These are phyloP conservation scores for Ophioninae sp. DNA, from an alignment of 2,888 invertebrate species.

Conservation along the genomic window DNA sequence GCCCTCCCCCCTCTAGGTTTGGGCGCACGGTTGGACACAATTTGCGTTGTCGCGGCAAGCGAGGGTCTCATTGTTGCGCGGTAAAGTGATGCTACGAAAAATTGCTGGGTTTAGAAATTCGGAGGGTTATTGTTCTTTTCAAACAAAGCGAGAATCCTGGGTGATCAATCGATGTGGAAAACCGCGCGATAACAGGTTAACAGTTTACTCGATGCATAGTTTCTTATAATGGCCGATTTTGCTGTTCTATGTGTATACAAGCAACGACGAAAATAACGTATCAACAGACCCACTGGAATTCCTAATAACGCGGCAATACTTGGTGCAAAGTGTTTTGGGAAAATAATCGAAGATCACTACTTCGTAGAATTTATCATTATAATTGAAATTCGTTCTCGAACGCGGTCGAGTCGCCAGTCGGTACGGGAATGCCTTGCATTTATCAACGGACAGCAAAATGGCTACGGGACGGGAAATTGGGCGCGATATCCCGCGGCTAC, in stretches of 20 bases:
- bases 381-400: slow-evolving; percentile 66
- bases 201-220: slow-evolving; percentile 20
- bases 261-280: slow-evolving; percentile 9
- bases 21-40: neutral
- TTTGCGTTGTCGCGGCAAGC: neutral
- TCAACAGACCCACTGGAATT: neutral
- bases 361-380: slow-evolving; percentile 41
- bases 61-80: neutral
- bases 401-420: slow-evolving; percentile 76
- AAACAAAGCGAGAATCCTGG: neutral
- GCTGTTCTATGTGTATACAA: slow-evolving; percentile 9
- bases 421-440: slow-evolving; percentile 79
- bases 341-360: slow-evolving; percentile 21
- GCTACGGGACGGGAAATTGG: slow-evolving; percentile 70
- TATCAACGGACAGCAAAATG: slow-evolving; percentile 81
- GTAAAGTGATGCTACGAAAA: neutral
- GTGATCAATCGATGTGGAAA: neutral
- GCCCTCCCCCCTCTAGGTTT: neutral
- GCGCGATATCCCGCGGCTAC: slow-evolving; percentile 33
- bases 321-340: neutral
- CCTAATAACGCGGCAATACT: neutral
- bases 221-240: slow-evolving; percentile 48
- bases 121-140: neutral
- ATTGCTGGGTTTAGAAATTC: neutral
- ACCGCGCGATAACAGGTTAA: slow-evolving; percentile 34